Conservation (phyloP, 2,113 vertebrate genomes). For the Anarrhichthys ocellatus region DNA sequence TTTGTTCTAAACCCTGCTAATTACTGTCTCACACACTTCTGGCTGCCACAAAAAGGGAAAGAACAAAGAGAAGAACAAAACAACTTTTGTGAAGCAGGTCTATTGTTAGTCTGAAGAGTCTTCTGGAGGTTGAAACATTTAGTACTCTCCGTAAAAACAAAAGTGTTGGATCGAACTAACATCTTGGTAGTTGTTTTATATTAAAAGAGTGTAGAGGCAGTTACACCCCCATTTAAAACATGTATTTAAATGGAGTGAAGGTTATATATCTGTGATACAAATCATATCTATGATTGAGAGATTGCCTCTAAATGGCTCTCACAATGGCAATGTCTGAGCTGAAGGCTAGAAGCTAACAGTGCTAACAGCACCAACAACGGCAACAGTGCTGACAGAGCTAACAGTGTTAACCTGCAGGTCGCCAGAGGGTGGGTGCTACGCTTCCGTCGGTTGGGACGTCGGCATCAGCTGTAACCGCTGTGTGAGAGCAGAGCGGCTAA, state of each 20-base stretch:
- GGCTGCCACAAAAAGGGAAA: conserved; percentile 3
- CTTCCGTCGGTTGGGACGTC: too few species aligned
- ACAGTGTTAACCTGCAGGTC: too few species aligned
- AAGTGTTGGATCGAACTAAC: not conserved
- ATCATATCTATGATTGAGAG: too few species aligned
- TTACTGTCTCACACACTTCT: conserved; percentile 17
- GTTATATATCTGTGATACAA: too few species aligned
- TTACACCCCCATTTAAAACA: not conserved
- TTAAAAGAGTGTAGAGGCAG: not conserved
- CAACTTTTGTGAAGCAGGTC: conserved; percentile 16
- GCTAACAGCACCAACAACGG: too few species aligned
- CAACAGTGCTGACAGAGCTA: too few species aligned
- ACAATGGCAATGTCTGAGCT: too few species aligned
- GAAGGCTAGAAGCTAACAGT: too few species aligned
- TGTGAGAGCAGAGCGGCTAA: too few species aligned
- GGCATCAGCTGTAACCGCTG: too few species aligned
- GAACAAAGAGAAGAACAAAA: conserved; percentile 2
- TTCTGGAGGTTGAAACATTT: not conserved
- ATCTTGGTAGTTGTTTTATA: not conserved
- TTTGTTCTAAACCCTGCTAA: conserved; percentile 35
- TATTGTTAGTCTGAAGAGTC: conserved; percentile 2
- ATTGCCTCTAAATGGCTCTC: too few species aligned
- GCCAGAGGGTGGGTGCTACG: too few species aligned
- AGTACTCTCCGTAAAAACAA: not conserved
- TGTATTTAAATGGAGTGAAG: not conserved